Percentiles rank a stretch among this genome's conserved stretches.
Evolutionary conservation across 2,797 vertebrate genomes (phyloP).

Genomic region (Mormyrus proboscirostris): DNA sequence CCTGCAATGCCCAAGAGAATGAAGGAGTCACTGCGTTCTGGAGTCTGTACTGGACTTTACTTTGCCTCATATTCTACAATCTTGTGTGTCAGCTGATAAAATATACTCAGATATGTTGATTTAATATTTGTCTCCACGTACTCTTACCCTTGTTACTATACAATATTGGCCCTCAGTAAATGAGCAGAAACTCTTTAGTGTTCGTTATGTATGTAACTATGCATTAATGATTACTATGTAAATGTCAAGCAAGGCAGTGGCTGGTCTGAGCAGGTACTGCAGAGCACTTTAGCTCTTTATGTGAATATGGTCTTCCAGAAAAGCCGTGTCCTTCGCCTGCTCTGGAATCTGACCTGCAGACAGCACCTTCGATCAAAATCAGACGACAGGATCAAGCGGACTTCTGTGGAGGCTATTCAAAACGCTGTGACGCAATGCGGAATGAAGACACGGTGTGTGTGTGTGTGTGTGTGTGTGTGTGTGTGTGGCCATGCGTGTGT

Average conservation of each 20-base stretch:
- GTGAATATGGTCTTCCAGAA: not conserved
- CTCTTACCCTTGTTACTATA: not conserved
- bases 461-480: not conserved
- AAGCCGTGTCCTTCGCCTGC: not conserved
- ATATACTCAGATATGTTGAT: not conserved
- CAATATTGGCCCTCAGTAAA: not conserved
- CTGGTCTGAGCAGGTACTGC: not conserved
- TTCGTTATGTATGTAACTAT: not conserved
- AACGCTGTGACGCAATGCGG: slow-evolving; percentile 40
- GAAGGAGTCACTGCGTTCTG: not conserved
- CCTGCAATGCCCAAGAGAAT: not conserved
- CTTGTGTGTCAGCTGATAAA: not conserved
- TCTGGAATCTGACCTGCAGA: not conserved
- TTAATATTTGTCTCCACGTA: not conserved
- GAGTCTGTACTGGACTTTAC: not conserved
- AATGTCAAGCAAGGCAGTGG: not conserved
- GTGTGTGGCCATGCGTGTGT: not conserved
- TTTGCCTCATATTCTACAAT: not conserved
- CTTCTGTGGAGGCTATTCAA: not conserved
- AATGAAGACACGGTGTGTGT: not conserved
- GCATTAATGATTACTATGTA: not conserved
- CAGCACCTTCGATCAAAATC: slow-evolving; percentile 37
- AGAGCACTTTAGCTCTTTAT: not conserved
- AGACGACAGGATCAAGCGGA: slow-evolving; percentile 38
- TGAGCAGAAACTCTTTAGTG: not conserved